These are phyloP conservation scores for Tortrix viridana DNA, from an alignment of 2,888 invertebrate genomes.

Conservation along the genomic window DNA sequence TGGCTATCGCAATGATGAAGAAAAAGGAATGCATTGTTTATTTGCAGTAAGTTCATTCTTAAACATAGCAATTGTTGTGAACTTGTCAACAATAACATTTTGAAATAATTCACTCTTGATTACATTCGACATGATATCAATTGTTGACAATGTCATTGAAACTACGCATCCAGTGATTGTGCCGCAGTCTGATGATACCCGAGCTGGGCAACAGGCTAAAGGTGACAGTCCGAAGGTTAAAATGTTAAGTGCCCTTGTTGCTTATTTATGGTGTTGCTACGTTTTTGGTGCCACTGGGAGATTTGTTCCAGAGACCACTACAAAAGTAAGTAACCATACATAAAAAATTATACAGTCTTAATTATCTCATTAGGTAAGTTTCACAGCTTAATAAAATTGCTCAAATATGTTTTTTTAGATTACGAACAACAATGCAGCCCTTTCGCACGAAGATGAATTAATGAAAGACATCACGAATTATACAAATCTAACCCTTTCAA, in stretches of 20 bases:
- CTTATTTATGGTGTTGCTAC: background rate
- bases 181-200: conserved; percentile 1
- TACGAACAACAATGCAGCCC: too few species aligned
- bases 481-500: conserved; percentile 10
- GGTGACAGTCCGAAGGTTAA: background rate
- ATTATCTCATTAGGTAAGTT: too few species aligned
- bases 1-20: background rate
- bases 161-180: background rate
- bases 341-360: too few species aligned
- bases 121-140: too few species aligned
- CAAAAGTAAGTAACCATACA: background rate
- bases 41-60: background rate
- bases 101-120: too few species aligned
- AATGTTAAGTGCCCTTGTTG: background rate
- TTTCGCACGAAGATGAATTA: too few species aligned
- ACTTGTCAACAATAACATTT: conserved; percentile 13
- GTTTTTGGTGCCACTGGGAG: background rate
- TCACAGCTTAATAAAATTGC: too few species aligned
- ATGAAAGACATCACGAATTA: background rate
- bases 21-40: conserved; percentile 14
- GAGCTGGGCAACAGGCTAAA: background rate
- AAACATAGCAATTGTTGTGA: conserved; percentile 8
- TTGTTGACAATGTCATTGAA: background rate
- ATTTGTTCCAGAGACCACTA: background rate
- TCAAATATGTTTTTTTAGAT: background rate